These are phyloP conservation scores for Ciconia nigra DNA, from an alignment of 2,797 vertebrate genomes.

Conservation along the genomic window DNA sequence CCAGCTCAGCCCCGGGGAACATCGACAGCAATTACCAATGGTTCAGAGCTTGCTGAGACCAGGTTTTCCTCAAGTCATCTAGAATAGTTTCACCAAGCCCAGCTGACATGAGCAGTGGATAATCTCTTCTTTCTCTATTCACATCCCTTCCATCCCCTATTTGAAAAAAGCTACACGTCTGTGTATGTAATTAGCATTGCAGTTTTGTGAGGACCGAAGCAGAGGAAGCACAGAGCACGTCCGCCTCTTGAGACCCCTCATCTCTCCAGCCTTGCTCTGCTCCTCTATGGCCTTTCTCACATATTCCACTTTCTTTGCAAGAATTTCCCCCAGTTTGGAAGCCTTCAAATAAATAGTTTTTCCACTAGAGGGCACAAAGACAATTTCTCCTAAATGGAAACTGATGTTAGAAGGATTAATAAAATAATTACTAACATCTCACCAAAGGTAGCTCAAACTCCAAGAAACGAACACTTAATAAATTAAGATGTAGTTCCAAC, in stretches of 20 bases:
- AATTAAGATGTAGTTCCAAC: background rate
- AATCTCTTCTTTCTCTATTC: background rate
- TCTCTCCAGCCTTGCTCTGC: background rate
- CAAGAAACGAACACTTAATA: background rate
- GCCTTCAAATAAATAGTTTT: background rate
- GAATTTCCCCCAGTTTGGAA: background rate
- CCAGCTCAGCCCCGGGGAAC: background rate
- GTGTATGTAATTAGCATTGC: background rate
- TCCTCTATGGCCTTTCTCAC: background rate
- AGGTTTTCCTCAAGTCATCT: background rate
- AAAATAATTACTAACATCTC: background rate
- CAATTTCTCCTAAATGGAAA: slow-evolving; percentile 21
- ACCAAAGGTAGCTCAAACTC: background rate
- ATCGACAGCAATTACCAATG: rapidly evolving
- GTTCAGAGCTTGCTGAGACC: background rate
- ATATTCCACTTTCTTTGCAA: background rate
- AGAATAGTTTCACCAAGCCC: background rate
- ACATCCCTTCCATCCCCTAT: background rate
- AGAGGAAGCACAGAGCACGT: background rate
- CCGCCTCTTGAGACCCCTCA: background rate
- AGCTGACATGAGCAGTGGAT: background rate
- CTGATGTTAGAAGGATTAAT: background rate
- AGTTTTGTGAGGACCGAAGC: background rate
- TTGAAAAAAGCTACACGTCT: background rate
- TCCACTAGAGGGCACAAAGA: slow-evolving; percentile 66